Percentiles rank a stretch among this genome's conserved stretches.
Evolutionary conservation across 2,797 vertebrate species (phyloP).

Genomic region (Coreius guichenoti): DNA sequence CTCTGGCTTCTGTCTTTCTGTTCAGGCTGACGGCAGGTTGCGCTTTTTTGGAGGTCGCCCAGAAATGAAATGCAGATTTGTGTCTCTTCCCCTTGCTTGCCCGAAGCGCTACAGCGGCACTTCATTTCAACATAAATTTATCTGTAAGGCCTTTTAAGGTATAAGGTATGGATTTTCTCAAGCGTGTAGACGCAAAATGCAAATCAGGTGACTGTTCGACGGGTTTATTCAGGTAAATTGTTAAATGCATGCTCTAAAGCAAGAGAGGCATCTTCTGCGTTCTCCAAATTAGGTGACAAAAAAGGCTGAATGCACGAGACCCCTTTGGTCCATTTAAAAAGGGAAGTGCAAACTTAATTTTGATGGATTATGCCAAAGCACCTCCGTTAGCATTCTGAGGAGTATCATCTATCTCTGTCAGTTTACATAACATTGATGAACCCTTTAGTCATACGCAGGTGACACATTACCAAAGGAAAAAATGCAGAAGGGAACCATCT

Average conservation of each 20-base stretch:
- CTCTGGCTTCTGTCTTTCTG: background rate
- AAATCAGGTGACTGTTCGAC: constrained; percentile 44
- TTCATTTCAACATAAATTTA: constrained; percentile 74
- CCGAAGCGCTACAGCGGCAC: constrained; percentile 67
- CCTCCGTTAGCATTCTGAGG: constrained; percentile 46
- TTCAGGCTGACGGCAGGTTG: constrained; percentile 39
- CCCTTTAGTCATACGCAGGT: constrained; percentile 50
- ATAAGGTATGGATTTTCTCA: constrained; percentile 53
- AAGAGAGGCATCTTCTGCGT: constrained; percentile 14
- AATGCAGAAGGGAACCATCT: constrained; percentile 26
- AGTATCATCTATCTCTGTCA: constrained; percentile 60
- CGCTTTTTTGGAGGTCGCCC: constrained; percentile 61
- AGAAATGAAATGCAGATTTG: constrained; percentile 74
- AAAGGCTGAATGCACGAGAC: background rate
- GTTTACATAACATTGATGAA: constrained; percentile 56
- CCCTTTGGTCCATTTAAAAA: constrained; percentile 54
- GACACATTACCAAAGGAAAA: constrained; percentile 23
- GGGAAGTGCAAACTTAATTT: constrained; percentile 54
- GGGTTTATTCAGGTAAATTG: constrained; percentile 44
- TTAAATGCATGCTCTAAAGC: constrained; percentile 30
- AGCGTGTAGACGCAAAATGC: constrained; percentile 22
- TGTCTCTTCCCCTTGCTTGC: constrained; percentile 65
- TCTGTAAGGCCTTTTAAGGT: constrained; percentile 59
- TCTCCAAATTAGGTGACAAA: constrained; percentile 41
- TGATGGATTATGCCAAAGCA: constrained; percentile 60